phyloP scores from a whole-genome alignment of 2,113 vertebrate genomes.

The Alexandromys fortis region DNA sequence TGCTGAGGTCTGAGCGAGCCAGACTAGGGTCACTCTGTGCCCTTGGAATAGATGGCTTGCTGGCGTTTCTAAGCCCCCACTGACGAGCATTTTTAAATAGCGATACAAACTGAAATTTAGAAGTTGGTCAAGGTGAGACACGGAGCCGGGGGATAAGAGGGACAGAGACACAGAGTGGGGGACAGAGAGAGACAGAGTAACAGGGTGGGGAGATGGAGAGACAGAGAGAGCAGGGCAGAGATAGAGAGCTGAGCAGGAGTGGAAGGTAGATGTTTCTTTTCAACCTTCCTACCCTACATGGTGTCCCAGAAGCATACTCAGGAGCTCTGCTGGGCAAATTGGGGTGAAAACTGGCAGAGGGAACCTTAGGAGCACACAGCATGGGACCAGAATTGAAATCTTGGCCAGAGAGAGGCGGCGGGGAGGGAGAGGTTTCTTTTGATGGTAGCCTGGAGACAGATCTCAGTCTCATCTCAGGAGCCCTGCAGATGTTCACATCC shows the following conservation, averaged over 20 bases:
- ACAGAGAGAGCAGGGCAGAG: not conserved
- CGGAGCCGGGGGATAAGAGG: not conserved
- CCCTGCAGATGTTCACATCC: not conserved
- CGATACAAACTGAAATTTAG: not conserved
- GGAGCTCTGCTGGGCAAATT: not conserved
- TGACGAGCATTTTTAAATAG: not conserved
- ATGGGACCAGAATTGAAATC: rapidly evolving
- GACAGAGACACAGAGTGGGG: not conserved
- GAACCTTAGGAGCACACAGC: no score
- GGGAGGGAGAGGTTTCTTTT: not conserved
- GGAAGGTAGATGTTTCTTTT: not conserved
- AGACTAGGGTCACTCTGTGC: not conserved
- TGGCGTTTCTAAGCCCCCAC: not conserved
- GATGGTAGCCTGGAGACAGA: not conserved
- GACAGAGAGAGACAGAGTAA: no score
- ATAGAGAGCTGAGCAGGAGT: not conserved
- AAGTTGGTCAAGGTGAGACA: not conserved
- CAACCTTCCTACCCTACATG: not conserved
- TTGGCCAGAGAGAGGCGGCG: no score
- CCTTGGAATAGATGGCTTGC: not conserved
- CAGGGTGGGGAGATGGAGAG: no score
- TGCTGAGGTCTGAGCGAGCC: not conserved
- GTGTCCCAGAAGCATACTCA: not conserved
- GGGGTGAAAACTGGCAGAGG: not conserved
- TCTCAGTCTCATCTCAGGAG: not conserved